Base-by-base conservation (phyloP, 2,113 vertebrate genomes). In the Paraplagusia blochii region DNA sequence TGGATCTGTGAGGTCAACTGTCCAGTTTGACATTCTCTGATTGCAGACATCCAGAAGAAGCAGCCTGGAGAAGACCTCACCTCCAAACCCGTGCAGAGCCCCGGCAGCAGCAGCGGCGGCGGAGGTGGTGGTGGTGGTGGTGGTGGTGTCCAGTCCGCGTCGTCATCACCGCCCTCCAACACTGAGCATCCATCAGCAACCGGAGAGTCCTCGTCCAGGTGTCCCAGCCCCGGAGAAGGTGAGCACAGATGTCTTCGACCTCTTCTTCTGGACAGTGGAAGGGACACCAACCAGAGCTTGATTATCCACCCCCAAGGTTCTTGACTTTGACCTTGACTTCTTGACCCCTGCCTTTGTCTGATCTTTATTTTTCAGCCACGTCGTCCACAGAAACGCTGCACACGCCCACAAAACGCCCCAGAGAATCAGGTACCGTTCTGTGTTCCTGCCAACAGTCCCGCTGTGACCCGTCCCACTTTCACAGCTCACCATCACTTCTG, bases 21-120 rank as follows among this genome's bases (percentile, higher is more conserved):
- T 29, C 22, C 22, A 38, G 10, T 10, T 11, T 11, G 11, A 5
- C 10, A 12, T 11, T 40, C 9, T 40, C 9, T 40, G n/a, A 36
- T 35, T 56, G 16, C 66, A 97, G 95, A 97, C 87, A 91, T 95
- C 86, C 90, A 95, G 86, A 95, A 96, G 91, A 96, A 96, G 88
- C 93, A 93, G 85, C 92, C 92, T 66, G 94, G 93, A 0, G 93
- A 95, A 63, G 94, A 95, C 90, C 93, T 93, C 67, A 57, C 92
- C 85, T 90, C 94, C 82, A 92, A 90, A 89, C 91, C 94, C 81
- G 91, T 92, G 90, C 93, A 88, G 88, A 92, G 85, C 89, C 91
- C 90, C 80, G 94, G 90, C 92, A 94, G 92, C 22, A 29, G 22
- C 6, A 29, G 22, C 22, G 6, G 2, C 6, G 6, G 22, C 22